These are phyloP conservation scores for Phylloscopus collybita DNA, from an alignment of 2,797 vertebrate genomes.

Conservation along the genomic window DNA sequence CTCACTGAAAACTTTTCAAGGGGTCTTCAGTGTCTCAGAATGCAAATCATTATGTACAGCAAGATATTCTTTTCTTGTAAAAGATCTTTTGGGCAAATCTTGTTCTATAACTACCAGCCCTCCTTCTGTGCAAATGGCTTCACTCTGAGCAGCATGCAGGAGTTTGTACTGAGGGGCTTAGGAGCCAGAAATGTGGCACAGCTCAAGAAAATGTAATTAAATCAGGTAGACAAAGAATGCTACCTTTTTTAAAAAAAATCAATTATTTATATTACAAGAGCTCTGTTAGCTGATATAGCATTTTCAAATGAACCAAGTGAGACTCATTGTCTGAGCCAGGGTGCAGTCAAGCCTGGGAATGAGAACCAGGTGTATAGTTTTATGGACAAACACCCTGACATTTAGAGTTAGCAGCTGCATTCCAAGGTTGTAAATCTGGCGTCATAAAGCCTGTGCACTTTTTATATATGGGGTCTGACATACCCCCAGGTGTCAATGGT, in stretches of 20 bases:
- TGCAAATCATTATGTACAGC: background rate
- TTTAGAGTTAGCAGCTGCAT: conserved; percentile 1
- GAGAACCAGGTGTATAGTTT: background rate
- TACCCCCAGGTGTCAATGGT: background rate
- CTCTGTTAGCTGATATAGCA: background rate
- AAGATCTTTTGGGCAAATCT: background rate
- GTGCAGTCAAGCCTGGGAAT: background rate
- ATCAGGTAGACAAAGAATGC: background rate
- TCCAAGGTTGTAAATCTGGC: background rate
- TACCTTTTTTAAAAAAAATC: background rate
- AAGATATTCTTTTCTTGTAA: background rate
- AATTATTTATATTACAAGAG: background rate
- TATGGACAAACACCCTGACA: background rate
- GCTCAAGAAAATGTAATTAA: background rate
- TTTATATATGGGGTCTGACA: background rate
- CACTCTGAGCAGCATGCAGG: background rate
- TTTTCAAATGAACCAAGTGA: background rate
- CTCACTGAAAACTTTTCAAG: background rate
- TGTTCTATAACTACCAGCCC: background rate
- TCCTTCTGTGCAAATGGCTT: background rate
- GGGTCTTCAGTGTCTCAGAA: background rate
- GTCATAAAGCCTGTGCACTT: background rate
- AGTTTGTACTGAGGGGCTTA: background rate
- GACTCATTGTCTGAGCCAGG: background rate
- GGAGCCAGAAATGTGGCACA: background rate